Evolutionary conservation across 2,113 vertebrate genomes (phyloP), one percentile per base, ranked within the genome.

Genomic region (Hippocampus comes): DNA sequence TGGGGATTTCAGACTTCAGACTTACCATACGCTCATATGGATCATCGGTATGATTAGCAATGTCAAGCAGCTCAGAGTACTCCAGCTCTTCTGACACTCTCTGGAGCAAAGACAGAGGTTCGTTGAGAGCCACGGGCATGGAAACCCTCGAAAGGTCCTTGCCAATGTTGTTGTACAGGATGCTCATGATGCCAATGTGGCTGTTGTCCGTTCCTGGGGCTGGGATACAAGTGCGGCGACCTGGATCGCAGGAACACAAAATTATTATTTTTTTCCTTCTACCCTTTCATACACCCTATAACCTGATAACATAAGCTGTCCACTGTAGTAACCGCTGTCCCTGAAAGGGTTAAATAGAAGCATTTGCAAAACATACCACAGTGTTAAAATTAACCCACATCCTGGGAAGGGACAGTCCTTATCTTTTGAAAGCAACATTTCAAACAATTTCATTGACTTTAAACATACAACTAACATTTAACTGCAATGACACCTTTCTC

Each of bases 81-180:
- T 97, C 96, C 4, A 97, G 91, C 87, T 97, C 96, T 79, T 97
- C 96, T 0, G 93, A 95, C 53, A 97, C 86, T 0, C 95, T 89
- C 91, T 97, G 96, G 75, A 97, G 92, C 0, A 95, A 90, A 84
- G 89, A 94, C 78, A 96, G 68, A 0, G 96, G 95, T 79, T 97
- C 96, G 2, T 97, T 97, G 25, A 96, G 93, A 72, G 93, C 93
- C 4, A 93, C 93, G 0, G 96, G 95, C 95, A 97, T 95, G 0
- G 96, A 95, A 17, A 97, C 93, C 8, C 96, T 93, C 1, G 96
- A 97, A 84, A 97, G 90, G 85, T 97, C 96, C 68, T 96, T 97
- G 25, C 96, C 96, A 0, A 97, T 95, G 91, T 97, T 97, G 92
- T 96, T 96, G 69, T 95, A 93, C 23, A 97, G 91, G 34, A 97